A percentile compares a stretch with the other conserved stretches of the same genome.
These are phyloP conservation scores for Thyatira batis DNA, from an alignment of 2,888 invertebrate genomes.

Conservation along the genomic window DNA sequence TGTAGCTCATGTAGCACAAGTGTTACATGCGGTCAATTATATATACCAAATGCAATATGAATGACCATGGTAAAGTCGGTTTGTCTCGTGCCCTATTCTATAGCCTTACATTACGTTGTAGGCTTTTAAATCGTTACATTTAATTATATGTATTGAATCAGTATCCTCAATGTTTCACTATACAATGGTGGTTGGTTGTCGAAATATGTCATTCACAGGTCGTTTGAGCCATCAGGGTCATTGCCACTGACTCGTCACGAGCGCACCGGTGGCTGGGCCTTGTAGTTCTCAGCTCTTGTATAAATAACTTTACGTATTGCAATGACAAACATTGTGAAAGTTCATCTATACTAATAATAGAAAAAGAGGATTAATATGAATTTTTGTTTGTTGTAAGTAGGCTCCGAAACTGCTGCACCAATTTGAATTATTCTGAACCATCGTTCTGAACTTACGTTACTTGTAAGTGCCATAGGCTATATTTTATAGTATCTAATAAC, in stretches of 20 bases:
- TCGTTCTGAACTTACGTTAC: too few relatives aligned
- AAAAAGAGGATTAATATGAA: too few relatives aligned
- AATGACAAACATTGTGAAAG: not conserved
- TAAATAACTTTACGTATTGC: constrained; percentile 3
- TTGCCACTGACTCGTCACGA: constrained; percentile 4
- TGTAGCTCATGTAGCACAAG: too few relatives aligned
- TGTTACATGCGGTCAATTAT: too few relatives aligned
- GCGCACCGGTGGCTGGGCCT: constrained; percentile 3
- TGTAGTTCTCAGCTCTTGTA: not conserved
- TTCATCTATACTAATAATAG: not conserved
- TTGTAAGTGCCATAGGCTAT: too few relatives aligned
- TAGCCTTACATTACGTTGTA: not conserved
- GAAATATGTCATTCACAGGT: constrained; percentile 3
- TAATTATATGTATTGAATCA: not conserved
- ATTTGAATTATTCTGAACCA: too few relatives aligned
- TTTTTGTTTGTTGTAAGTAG: too few relatives aligned
- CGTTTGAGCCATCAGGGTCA: constrained; percentile 8
- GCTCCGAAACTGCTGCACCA: too few relatives aligned
- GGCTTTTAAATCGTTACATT: not conserved
- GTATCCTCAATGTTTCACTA: not conserved
- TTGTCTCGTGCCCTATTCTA: too few relatives aligned
- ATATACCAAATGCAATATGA: too few relatives aligned
- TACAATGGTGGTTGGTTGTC: constrained; percentile 1
- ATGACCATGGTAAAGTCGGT: too few relatives aligned
- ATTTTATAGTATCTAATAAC: too few relatives aligned